Conservation (phyloP, 30 jellyfish, hydroid and myxozoan genomes). For the Turritopsis rubra region DNA sequence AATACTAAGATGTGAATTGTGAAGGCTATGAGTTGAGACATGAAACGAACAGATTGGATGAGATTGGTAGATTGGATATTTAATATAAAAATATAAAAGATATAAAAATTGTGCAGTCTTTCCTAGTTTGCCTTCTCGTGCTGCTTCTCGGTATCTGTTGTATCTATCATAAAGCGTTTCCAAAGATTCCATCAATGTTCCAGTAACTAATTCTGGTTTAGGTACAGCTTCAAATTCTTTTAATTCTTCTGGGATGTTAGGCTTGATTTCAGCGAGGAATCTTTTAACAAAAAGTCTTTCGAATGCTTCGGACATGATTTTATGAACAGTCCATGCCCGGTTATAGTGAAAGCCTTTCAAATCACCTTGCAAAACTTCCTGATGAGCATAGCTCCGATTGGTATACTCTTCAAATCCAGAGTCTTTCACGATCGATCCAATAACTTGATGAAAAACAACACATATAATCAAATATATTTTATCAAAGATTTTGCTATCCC, state of each 20-base stretch:
- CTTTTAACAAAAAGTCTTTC: slow-evolving; percentile 32
- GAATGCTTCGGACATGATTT: slow-evolving; percentile 21
- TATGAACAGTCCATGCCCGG: slow-evolving; percentile 41
- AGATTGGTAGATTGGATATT: too few relatives aligned
- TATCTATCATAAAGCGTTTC: background rate
- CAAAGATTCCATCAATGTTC: background rate
- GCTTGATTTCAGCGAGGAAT: slow-evolving; percentile 14
- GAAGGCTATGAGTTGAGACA: too few relatives aligned
- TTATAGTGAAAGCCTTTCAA: slow-evolving; percentile 45
- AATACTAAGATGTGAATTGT: too few relatives aligned
- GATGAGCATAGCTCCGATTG: background rate
- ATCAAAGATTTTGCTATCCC: background rate
- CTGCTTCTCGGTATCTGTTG: slow-evolving; percentile 6
- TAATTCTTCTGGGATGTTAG: background rate
- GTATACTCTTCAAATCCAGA: slow-evolving; percentile 34
- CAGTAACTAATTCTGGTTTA: background rate
- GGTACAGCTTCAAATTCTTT: background rate
- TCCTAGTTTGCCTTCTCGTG: slow-evolving; percentile 24
- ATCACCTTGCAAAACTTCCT: slow-evolving; percentile 27
- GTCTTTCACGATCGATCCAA: slow-evolving; percentile 6
- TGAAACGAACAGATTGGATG: too few relatives aligned
- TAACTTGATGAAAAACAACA: background rate
- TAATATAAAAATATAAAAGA: too few relatives aligned
- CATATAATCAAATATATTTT: background rate
- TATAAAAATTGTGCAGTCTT: slow-evolving; percentile 36